Base-by-base conservation (phyloP, 1,140 invertebrate species). In the Doryteuthis pealeii region DNA sequence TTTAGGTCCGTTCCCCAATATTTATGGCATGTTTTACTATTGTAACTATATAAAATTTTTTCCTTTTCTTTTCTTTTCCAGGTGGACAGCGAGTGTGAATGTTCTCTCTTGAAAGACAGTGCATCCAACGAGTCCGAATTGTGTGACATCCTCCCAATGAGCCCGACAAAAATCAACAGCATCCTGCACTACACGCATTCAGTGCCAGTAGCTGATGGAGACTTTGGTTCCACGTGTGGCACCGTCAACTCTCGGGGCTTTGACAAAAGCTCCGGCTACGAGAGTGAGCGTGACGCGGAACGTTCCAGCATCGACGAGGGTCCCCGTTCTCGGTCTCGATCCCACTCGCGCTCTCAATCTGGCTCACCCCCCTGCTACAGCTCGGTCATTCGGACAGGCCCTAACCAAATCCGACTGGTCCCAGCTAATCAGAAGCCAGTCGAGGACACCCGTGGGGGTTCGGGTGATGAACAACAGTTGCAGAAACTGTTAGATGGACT, bases 201-300 rank as follows among this genome's bases (percentile, higher is more conserved):
- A 28, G 66, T 68, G 30, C 66, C 66, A 22, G 66, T 68, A 4
- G 28, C 66, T 30, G 66, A 68, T 31, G 66, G 28, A 10, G 66
- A 84, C 22, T 79, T 77, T 72, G 75, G 77, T 32, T 84, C 81
- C 31, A 79, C 74, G 22, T 80, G 79, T 72, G 84, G 83, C 6
- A 86, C 82, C 30, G 74, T 77, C 1, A 83, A 81, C 71, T 84
- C 80, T 15, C 73, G 81, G 14, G 71, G 80, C 18, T 84, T 81
- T 49, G 84, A 85, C 69, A 85, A 85, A 72, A 85, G 84, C 75
- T 86, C 84, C 22, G 84, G 84, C 4, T 86, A 86, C 73, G 84
- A 83, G 18, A 86, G 84, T 78, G 84, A 86, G 70, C 84, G 84
- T 74, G 84, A 86, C 68, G 79, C 76, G 26, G 84, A 84, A 66